Conservation (phyloP, 2,113 vertebrate species). For the Oreochromis niloticus region DNA sequence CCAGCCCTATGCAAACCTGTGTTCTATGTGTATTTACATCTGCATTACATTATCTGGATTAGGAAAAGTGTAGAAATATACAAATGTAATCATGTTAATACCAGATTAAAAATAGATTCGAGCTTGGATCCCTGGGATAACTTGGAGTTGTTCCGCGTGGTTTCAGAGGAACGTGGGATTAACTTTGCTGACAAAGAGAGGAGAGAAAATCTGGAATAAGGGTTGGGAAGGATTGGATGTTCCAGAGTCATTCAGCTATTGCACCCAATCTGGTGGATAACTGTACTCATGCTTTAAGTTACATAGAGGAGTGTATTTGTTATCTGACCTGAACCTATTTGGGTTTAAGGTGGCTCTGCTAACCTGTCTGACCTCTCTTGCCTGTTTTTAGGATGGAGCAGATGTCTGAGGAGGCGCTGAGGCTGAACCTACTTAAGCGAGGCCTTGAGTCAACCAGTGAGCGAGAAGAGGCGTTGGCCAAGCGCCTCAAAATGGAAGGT, state of each 20-base stretch:
- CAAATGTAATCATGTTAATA: not conserved
- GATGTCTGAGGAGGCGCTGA: constrained; percentile 92
- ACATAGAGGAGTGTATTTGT: not conserved
- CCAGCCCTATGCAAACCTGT: not conserved
- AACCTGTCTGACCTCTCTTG: not conserved
- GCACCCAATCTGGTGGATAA: not conserved
- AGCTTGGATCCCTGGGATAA: not conserved
- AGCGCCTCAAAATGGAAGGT: constrained; percentile 93
- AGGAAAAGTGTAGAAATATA: not conserved
- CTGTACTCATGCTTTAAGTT: not conserved
- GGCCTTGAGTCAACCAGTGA: constrained; percentile 87
- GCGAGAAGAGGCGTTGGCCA: constrained; percentile 89
- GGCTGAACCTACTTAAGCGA: constrained; percentile 90
- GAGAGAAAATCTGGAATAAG: not conserved
- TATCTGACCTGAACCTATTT: not conserved
- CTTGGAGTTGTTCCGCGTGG: not conserved
- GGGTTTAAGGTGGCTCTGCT: not conserved
- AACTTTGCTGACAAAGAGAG: not conserved
- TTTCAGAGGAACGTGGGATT: not conserved
- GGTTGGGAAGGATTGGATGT: rapidly evolving
- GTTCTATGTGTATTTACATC: not conserved
- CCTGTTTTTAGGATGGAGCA: constrained; percentile 85
- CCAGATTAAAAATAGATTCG: not conserved
- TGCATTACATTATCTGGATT: rapidly evolving
- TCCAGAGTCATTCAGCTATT: not conserved